These are phyloP conservation scores for Stenotaenia linearis DNA, from an alignment of 2,888 invertebrate species.

Conservation along the genomic window DNA sequence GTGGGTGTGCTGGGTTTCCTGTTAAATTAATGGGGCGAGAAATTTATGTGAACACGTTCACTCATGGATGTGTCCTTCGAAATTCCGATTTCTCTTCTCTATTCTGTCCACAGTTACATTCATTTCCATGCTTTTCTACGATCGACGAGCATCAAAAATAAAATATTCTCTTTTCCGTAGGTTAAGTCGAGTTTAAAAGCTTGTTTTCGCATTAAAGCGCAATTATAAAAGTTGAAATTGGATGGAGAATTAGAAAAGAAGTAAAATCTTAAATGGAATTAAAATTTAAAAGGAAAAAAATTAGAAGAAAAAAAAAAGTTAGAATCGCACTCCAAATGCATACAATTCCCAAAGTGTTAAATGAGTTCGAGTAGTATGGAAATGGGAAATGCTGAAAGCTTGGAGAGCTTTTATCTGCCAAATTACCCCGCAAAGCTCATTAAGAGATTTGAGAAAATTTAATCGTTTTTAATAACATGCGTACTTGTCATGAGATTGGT, in stretches of 20 bases:
- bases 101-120: not conserved
- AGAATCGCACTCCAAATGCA: not conserved
- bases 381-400: conserved; percentile 13
- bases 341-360: conserved; percentile 26
- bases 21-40: conserved; percentile 26
- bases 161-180: too few relatives aligned
- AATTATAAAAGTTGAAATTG: conserved; percentile 10
- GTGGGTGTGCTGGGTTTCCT: conserved; percentile 12
- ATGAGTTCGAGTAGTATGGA: conserved; percentile 23
- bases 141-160: not conserved
- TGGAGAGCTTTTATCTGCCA: conserved; percentile 1
- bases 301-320: not conserved
- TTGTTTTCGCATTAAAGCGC: not conserved
- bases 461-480: conserved; percentile 23
- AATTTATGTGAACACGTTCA: conserved; percentile 23
- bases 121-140: not conserved
- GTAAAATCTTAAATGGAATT: conserved; percentile 16
- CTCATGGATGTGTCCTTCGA: conserved; percentile 3
- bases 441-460: conserved; percentile 26
- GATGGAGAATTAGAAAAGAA: not conserved
- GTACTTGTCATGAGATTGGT: not conserved
- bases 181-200: not conserved
- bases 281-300: not conserved
- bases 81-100: not conserved
- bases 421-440: conserved; percentile 26